Conservation (phyloP, 2,797 vertebrate species). For the Chloroceryle inda region DNA sequence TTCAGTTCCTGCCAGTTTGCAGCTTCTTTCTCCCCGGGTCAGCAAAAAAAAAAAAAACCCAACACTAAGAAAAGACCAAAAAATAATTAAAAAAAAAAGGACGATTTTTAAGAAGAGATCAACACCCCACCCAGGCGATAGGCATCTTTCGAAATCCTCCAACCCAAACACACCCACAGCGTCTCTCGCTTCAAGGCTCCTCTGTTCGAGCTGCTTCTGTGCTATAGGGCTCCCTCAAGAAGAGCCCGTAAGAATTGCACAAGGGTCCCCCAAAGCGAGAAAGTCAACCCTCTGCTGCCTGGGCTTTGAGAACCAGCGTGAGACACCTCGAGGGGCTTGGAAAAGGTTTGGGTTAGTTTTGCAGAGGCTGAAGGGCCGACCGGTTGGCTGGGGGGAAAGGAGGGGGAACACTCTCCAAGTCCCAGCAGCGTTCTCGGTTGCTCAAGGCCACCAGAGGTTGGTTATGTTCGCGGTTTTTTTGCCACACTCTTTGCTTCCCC, state of each 20-base stretch:
- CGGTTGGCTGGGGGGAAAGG: neutral
- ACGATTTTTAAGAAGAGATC: slow-evolving; percentile 16
- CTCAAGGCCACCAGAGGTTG: slow-evolving; percentile 57
- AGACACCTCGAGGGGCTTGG: neutral
- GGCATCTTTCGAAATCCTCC: slow-evolving; percentile 78
- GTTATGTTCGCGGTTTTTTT: slow-evolving; percentile 41
- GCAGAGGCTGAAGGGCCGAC: neutral
- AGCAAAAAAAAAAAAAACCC: slow-evolving; percentile 52
- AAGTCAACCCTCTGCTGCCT: neutral
- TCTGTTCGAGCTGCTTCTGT: slow-evolving; percentile 53
- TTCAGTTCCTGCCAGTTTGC: slow-evolving; percentile 75
- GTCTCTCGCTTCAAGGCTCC: slow-evolving; percentile 33
- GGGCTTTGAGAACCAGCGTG: neutral
- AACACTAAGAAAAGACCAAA: neutral
- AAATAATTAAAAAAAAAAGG: neutral
- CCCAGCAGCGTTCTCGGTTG: slow-evolving; percentile 8
- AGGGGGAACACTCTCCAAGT: neutral
- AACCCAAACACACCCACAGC: slow-evolving; percentile 56
- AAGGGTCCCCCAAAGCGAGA: neutral
- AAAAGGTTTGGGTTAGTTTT: neutral
- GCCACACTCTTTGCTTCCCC: slow-evolving; percentile 57
- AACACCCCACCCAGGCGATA: slow-evolving; percentile 79
- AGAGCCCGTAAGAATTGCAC: neutral
- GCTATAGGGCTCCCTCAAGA: neutral
- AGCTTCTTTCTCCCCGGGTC: slow-evolving; percentile 72